Evolutionary conservation across 2,888 invertebrate genomes (phyloP), one percentile per base, ranked within the genome.

Genomic region (Hirtodrosophila histrioides): DNA sequence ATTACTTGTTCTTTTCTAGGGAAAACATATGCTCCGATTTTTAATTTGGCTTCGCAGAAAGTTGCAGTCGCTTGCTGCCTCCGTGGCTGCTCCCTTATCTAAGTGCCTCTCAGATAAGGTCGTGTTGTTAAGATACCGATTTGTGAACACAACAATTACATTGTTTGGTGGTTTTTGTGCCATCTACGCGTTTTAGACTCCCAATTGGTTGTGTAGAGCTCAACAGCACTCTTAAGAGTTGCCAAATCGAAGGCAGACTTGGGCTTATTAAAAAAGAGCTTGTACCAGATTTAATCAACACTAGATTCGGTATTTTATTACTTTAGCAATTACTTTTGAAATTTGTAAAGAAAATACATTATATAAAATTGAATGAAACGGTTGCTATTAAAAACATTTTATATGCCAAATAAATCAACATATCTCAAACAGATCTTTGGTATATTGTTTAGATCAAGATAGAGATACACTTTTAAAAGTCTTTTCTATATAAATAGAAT

Each of bases 21-120:
- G 86, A 83, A 82, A 86, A 86, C 88, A 82, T 82, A 82, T 82
- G 88, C 77, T 86, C 31, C 45, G 86, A 61, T 78, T 71, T 70
- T 73, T 45, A 40, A 57, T 37, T 48, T 35, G 43, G 23, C 48
- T 73, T 49, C 54, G 68, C 58, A 62, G 68, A 78, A 74, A 62
- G 55, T 56, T 29, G 40, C 44, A 11, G 27, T 29, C 43, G 35
- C 10, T 35, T 27, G 31, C 35, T 23, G 49, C 48, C 43, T 35
- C 11, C 51, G 46, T 41, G 45, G 27, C 55, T 57, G 46, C 37
- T 55, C 24, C 33, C 45, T 78, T 72, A 77, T 84, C 77, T 62
- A 43, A 4, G 6, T 31, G 31, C 31, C 60, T 37, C 9, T 39
- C 3, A 70, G 70, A 70, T 70, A 70, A 70, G 29, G 45, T 72